Base-by-base conservation (phyloP, 2,888 invertebrate species). In the Parnassius glacialis region DNA sequence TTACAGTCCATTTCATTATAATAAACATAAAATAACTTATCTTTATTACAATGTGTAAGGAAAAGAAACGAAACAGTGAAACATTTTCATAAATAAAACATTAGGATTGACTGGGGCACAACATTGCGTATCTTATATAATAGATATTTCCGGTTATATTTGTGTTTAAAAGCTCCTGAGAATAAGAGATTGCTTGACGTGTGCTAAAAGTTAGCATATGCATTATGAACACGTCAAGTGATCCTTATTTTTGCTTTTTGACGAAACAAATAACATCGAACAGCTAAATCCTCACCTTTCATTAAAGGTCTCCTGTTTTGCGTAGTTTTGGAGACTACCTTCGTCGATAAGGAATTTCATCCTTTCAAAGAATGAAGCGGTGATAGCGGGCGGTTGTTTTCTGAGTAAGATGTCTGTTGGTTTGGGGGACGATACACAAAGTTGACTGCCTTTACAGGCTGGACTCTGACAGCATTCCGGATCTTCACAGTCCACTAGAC, bases 311-410 rank as follows among this genome's bases (percentile, higher is more conserved):
- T 97, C 97, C 81, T 96, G 95, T 72, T 97, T 96, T 10, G 99
- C 98, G 89, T 99, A 99, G 87, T 97, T 98, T 88, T 99, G 99
- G 59, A 99, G 94, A 84, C 98, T 98, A 81, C 98, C 98, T 84
- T 98, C 98, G 86, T 99, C 99, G 71, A 99, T 98, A 69, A 99
- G 93, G 92, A 99, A 99, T 82, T 97, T 97, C 97, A 99, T 98
- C 76, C 98, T 94, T 84, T 99, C 98, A 83, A 98, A 99, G 93
- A 99, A 99, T 1, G 98, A 98, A 1, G 99, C 98, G 0, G 98
- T 99, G 75, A 98, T 97, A 34, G 97, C 97, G 2, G 98, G 98
- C 0, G 99, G 98, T 81, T 99, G 98, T 86, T 98, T 98, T 62
- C 98, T 93, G 54, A 99, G 93, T 13, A 99, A 93, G 68, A 99